Evolutionary conservation across 2,888 invertebrate genomes (phyloP), one percentile per base, ranked within the genome.

Genomic region (Malthinus flaveolus): DNA sequence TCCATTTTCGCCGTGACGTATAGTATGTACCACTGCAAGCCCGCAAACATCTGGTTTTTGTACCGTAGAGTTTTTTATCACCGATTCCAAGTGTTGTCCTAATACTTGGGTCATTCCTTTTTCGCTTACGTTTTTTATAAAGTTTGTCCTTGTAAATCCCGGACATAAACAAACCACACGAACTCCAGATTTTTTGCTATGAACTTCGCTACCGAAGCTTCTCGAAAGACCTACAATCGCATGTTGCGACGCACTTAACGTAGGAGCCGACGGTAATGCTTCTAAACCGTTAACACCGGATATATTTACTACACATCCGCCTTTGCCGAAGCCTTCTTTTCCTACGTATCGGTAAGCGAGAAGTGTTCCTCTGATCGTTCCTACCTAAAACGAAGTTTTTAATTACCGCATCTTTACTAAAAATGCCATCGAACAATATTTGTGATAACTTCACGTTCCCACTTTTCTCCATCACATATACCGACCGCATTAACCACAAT

Each of bases 261-360:
- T 76, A 1, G 83, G 83, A 33, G 79, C 73, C n/a, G 78, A 73
- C 1, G 80, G 75, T 50, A 78, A 70, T 0, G 80, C 74, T 48
- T 74, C 73, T 45, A 81, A 67, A 1, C 83, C 84, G 46, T 78
- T 76, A 6, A 79, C 73, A 10, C 83, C 83, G 1, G 83, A 75
- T 36, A 83, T 72, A 67, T 85, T 84, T 4, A 85, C 74, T 49
- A 85, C 77, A 7, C 80, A 76, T 6, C 84, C 84, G 1, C 83
- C 82, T 32, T 67, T 66, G 7, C 79, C 79, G 5, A 73, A 72
- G 10, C 73, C 74, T 65, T 79, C 75, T 56, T 72, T 76, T 11
- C 79, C 74, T 67, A 82, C 71, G 67, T 78, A 74, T 47, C 79
- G 70, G 51, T 80, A 68, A 1, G 76, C 80, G 31, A 80, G 65